These are phyloP conservation scores for Lates japonicus DNA, from an alignment of 2,797 vertebrate species.

Conservation along the genomic window DNA sequence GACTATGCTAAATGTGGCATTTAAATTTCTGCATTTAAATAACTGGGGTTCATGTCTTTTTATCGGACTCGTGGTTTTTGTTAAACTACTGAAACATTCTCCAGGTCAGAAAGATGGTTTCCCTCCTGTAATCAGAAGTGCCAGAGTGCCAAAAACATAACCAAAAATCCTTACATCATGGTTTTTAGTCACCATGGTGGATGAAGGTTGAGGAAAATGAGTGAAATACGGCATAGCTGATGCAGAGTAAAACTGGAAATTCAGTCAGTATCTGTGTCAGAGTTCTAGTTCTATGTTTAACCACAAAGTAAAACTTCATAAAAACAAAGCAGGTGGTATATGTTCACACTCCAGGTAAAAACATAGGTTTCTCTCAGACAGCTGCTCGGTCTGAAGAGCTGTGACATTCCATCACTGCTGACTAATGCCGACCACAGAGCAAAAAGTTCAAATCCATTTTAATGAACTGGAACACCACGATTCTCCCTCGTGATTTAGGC, in stretches of 20 bases:
- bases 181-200: no score
- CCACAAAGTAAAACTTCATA: background rate
- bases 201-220: no score
- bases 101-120: background rate
- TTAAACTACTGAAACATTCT: background rate
- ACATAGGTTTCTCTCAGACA: background rate
- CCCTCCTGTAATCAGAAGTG: no score
- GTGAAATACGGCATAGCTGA: no score
- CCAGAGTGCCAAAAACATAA: no score
- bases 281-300: no score
- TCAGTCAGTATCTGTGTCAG: no score
- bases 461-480: conserved; percentile 64
- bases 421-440: conserved; percentile 64
- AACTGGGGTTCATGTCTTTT: background rate
- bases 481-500: conserved; percentile 60
- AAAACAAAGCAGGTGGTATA: background rate
- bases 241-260: no score
- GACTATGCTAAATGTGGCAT: no score
- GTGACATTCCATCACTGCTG: conserved; percentile 16
- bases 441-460: conserved; percentile 68
- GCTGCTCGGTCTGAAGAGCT: background rate
- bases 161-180: no score
- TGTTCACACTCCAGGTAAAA: background rate
- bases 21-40: background rate
- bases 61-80: background rate